Base-by-base conservation (phyloP, 2,888 invertebrate species). In the Aproaerema taeniolella region DNA sequence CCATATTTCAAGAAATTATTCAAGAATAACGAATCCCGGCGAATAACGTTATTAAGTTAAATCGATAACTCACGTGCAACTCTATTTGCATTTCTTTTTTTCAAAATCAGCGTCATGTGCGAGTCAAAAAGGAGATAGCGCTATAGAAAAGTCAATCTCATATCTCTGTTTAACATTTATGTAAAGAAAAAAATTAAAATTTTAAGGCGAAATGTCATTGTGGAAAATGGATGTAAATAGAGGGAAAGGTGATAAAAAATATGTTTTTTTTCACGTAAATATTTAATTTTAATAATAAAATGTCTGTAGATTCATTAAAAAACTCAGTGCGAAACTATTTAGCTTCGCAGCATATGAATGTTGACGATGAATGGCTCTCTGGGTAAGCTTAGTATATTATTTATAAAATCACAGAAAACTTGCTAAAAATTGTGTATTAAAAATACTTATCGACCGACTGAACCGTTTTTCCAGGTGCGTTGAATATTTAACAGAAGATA, bases 401-500 rank as follows among this genome's bases (percentile, higher is more conserved):
- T n/a, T n/a, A n/a, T n/a, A n/a, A n/a, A n/a, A n/a, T n/a, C n/a
- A n/a, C n/a, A n/a, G n/a, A n/a, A n/a, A n/a, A n/a, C n/a, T n/a
- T n/a, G n/a, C n/a, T n/a, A n/a, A n/a, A n/a, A n/a, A n/a, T n/a
- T n/a, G n/a, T n/a, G n/a, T n/a, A n/a, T n/a, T n/a, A n/a, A n/a
- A n/a, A n/a, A n/a, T n/a, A n/a, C n/a, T n/a, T n/a, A n/a, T n/a
- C n/a, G n/a, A n/a, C n/a, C n/a, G n/a, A n/a, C n/a, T n/a, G n/a
- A n/a, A n/a, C n/a, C n/a, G n/a, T n/a, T n/a, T n/a, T n/a, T n/a
- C n/a, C 50, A 87, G 87, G 38, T 90, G 89, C 62, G 78, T 90
- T 32, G 82, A 88, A 42, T 90, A 88, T 68, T 78, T 88, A 49
- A 78, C 76, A 44, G 77, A 77, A 47, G 82, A 88, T 45, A 63